phyloP scores from a whole-genome alignment of 2,888 invertebrate genomes.

The Vannuccia rotundouncinata region DNA sequence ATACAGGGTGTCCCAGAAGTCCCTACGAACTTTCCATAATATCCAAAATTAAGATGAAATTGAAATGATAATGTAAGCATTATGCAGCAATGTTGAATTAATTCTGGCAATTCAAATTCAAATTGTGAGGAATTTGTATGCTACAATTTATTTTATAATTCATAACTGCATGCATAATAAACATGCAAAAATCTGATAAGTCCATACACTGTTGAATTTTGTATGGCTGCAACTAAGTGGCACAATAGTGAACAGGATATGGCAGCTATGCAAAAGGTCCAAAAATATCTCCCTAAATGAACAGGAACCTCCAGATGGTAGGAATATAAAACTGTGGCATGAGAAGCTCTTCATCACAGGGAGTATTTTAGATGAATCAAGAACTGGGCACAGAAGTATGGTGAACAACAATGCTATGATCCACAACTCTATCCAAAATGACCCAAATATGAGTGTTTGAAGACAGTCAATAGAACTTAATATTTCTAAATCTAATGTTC shows the following conservation, averaged over 20 bases:
- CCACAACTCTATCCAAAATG: slow-evolving; percentile 23
- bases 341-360: not conserved
- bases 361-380: slow-evolving; percentile 26
- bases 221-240: not conserved
- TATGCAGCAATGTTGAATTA: not conserved
- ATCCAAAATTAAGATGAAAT: not conserved
- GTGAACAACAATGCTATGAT: slow-evolving; percentile 23
- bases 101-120: not conserved
- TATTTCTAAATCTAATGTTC: slow-evolving; percentile 26
- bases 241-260: not conserved
- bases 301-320: not conserved
- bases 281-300: not conserved
- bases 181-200: not conserved
- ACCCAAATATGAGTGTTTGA: slow-evolving; percentile 23
- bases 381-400: slow-evolving; percentile 11
- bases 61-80: not conserved
- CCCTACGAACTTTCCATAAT: not conserved
- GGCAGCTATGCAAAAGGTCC: not conserved
- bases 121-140: not conserved
- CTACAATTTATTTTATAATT: not conserved
- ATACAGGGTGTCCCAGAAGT: not conserved
- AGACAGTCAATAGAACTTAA: slow-evolving; percentile 21
- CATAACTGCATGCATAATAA: not conserved
- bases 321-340: not conserved
- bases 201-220: not conserved